Evolutionary conservation across 2,888 invertebrate genomes (phyloP).

Genomic region (Drosophila cognata): DNA sequence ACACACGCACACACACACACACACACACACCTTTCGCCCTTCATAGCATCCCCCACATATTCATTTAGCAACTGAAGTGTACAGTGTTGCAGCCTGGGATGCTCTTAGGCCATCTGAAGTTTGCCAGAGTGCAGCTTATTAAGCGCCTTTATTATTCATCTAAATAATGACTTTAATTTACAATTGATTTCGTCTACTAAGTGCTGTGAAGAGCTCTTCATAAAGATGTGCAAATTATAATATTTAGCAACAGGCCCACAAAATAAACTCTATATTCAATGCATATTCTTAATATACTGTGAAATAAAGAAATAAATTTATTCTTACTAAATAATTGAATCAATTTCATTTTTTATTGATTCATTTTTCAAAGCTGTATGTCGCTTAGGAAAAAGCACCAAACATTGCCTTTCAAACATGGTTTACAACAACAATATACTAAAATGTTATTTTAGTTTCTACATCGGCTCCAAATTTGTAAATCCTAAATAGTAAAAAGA

Average conservation of each 20-base stretch:
- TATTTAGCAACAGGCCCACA: not conserved
- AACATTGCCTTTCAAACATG: not conserved
- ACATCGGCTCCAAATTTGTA: not conserved
- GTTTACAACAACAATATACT: not conserved
- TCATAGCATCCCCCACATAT: not conserved
- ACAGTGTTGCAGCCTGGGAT: not conserved
- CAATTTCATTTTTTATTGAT: not conserved
- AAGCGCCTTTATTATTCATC: not conserved
- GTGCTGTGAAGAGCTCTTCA: not conserved
- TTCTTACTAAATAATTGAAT: not conserved
- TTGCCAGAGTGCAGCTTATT: not conserved
- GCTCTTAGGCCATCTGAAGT: not conserved
- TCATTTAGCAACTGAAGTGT: not conserved
- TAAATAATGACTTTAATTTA: not conserved
- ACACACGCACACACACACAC: not conserved
- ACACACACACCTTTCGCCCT: not conserved
- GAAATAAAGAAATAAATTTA: no score
- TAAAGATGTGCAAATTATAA: not conserved
- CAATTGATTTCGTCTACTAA: not conserved
- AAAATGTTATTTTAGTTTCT: not conserved
- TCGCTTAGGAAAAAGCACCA: not conserved
- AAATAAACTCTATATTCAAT: not conserved
- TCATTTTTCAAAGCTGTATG: not conserved
- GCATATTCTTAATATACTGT: not conserved
- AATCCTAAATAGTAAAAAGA: not conserved